These are phyloP conservation scores for Schizotus pectinicornis DNA, from an alignment of 2,888 invertebrate species.

Conservation along the genomic window DNA sequence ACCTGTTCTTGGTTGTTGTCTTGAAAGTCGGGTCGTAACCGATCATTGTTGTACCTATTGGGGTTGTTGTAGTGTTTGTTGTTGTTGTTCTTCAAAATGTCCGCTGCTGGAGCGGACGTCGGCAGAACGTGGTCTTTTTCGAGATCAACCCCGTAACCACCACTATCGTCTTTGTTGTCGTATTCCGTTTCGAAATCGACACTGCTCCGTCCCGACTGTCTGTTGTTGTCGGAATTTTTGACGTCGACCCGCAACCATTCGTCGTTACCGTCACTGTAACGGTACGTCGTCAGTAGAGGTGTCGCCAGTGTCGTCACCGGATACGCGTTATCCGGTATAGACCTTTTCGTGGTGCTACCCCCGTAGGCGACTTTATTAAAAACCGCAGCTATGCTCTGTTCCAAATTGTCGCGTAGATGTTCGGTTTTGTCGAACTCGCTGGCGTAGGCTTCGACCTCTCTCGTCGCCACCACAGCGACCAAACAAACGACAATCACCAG, in stretches of 20 bases:
- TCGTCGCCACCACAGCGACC: no score
- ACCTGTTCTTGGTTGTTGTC: slow-evolving; percentile 45
- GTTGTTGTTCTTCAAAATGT: slow-evolving; percentile 78
- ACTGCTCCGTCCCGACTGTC: slow-evolving; percentile 14
- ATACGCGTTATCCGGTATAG: slow-evolving; percentile 69
- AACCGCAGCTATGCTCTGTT: slow-evolving; percentile 71
- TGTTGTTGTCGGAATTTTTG: slow-evolving; percentile 43
- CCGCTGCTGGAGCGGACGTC: slow-evolving; percentile 78
- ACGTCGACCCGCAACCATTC: slow-evolving; percentile 58
- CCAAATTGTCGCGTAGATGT: slow-evolving; percentile 65
- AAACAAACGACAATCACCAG: background rate
- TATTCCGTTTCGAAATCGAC: slow-evolving; percentile 32
- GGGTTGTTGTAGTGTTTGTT: slow-evolving; percentile 79
- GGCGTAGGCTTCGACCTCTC: slow-evolving; percentile 39
- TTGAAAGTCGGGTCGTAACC: slow-evolving; percentile 53
- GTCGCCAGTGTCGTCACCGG: slow-evolving; percentile 70
- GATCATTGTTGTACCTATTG: slow-evolving; percentile 62
- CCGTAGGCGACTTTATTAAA: slow-evolving; percentile 74
- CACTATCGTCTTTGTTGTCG: slow-evolving; percentile 48
- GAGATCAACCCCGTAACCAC: slow-evolving; percentile 70
- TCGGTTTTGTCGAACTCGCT: slow-evolving; percentile 56
- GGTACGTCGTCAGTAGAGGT: slow-evolving; percentile 65
- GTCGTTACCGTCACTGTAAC: slow-evolving; percentile 57
- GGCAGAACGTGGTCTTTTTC: slow-evolving; percentile 77
- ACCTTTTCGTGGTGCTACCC: slow-evolving; percentile 72